Evolutionary conservation across 2,888 invertebrate genomes (phyloP).

Genomic region (Heliconius sara): DNA sequence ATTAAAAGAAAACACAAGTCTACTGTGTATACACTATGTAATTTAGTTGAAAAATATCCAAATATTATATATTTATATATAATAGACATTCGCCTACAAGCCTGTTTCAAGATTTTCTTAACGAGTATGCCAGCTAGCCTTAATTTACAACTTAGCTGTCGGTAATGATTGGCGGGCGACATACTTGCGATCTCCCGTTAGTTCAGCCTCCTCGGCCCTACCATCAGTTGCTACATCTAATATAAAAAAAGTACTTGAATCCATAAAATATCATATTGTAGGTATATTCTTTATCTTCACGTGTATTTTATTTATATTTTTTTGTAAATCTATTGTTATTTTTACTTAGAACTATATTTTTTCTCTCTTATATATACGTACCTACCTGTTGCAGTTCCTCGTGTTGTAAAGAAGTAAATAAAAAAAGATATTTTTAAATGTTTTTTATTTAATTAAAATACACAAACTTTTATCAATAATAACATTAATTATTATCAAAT

Average conservation of each 20-base stretch:
- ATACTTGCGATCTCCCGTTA: slow-evolving; percentile 73
- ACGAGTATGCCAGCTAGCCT: slow-evolving; percentile 38
- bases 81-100: slow-evolving; percentile 21
- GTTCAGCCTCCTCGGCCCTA: slow-evolving; percentile 57
- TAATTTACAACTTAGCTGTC: slow-evolving; percentile 57
- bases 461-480: too few species aligned
- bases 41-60: not conserved
- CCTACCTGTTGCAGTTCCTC: too few species aligned
- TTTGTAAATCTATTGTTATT: not conserved
- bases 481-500: not conserved
- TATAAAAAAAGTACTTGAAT: not conserved
- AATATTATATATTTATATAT: slow-evolving; percentile 6
- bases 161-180: slow-evolving; percentile 70
- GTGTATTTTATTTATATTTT: not conserved
- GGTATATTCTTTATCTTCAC: not conserved
- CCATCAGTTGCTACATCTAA: slow-evolving; percentile 50
- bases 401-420: too few species aligned
- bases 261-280: too few species aligned
- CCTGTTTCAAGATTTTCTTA: slow-evolving; percentile 31
- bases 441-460: too few species aligned
- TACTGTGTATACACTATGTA: too few species aligned
- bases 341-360: not conserved
- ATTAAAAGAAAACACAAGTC: not conserved
- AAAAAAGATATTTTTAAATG: too few species aligned
- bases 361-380: too few species aligned